These are phyloP conservation scores for Mimachlamys varia DNA, from an alignment of 2,888 invertebrate species.

Conservation along the genomic window DNA sequence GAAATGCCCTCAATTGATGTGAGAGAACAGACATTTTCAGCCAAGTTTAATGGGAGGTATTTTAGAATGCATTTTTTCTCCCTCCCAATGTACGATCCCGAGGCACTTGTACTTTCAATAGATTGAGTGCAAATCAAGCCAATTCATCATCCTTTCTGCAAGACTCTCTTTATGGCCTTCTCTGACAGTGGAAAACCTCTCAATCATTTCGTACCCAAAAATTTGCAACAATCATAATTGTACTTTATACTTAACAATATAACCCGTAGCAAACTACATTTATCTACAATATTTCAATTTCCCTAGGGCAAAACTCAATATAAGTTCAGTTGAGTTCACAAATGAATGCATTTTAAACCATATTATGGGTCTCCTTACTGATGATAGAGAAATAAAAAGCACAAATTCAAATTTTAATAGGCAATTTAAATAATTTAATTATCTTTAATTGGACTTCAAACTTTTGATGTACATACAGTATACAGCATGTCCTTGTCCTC, in stretches of 20 bases:
- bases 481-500: too few relatives aligned
- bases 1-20: background rate
- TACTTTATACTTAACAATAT: background rate
- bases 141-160: background rate
- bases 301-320: background rate
- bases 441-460: background rate
- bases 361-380: background rate
- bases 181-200: background rate
- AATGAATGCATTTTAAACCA: background rate
- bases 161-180: background rate
- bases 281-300: constrained; percentile 1
- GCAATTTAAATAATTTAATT: background rate
- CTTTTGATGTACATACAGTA: background rate
- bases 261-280: background rate
- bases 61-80: background rate
- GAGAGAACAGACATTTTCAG: background rate
- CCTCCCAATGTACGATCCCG: too few relatives aligned
- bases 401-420: background rate
- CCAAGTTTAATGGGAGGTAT: too few relatives aligned
- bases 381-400: background rate
- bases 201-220: background rate
- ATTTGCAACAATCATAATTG: background rate
- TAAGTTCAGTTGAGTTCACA: background rate
- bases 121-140: background rate
- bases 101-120: background rate